These are phyloP conservation scores for Pterocles orientalis DNA, from an alignment of 2,113 vertebrate genomes.

Conservation along the genomic window DNA sequence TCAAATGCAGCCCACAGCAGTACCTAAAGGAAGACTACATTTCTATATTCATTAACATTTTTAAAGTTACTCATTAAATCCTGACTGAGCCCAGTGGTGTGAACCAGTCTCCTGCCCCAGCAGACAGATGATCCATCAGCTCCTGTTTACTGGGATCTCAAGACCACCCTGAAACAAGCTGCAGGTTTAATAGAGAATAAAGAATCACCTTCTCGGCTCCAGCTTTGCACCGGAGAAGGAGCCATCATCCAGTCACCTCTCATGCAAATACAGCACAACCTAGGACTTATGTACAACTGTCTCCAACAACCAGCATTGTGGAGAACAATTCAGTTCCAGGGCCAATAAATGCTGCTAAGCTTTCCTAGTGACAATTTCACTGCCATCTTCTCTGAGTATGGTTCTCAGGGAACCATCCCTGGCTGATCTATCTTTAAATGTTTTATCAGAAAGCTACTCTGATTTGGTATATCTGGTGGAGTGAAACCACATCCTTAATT, in stretches of 20 bases:
- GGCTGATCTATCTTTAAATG: background rate
- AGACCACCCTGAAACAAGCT: background rate
- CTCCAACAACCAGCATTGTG: background rate
- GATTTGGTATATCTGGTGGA: background rate
- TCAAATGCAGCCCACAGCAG: background rate
- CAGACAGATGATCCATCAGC: background rate
- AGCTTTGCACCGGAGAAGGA: background rate
- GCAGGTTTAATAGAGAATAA: background rate
- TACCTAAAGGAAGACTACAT: background rate
- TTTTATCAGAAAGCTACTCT: background rate
- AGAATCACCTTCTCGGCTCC: background rate
- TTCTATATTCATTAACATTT: slow-evolving; percentile 1
- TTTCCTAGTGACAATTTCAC: background rate
- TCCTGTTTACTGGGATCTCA: background rate
- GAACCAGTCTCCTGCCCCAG: background rate
- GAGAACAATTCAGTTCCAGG: background rate
- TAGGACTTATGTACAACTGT: rapidly evolving
- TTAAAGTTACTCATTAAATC: slow-evolving; percentile 16
- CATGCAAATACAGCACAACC: background rate
- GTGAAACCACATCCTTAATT: background rate
- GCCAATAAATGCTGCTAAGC: background rate
- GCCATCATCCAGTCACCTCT: background rate
- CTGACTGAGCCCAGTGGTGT: background rate
- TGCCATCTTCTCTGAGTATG: background rate
- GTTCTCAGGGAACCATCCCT: background rate